Evolutionary conservation across 2,888 invertebrate genomes (phyloP), one percentile per base, ranked within the genome.

Genomic region (Scaptomyza reducta): DNA sequence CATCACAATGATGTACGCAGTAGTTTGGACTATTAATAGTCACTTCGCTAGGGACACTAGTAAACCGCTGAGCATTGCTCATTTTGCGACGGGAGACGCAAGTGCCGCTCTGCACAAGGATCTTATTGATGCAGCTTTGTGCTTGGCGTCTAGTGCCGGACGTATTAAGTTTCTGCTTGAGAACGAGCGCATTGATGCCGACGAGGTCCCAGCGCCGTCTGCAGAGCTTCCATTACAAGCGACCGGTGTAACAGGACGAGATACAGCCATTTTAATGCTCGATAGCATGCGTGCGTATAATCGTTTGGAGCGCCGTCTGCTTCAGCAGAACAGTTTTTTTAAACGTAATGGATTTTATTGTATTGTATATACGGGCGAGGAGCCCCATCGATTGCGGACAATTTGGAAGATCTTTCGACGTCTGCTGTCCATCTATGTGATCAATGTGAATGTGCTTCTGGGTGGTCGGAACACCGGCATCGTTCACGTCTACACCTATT

Each of bases 1-100:
- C 61, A 75, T 88, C 38, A 82, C 89, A 16, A 68, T 90, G 40
- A 72, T 90, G 42, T 76, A 89, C 59, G 90, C 90, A 29, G 58
- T 81, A 1, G 79, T 90, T 2, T 90, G 90, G 90, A 77, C 85
- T 14, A 89, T 90, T 27, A 86, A 89, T 54, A 75, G 83, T 27
- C 72, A 80, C 49, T 90, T 84, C 55, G 87, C 76, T 1, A 63
- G 68, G 7, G 65, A 70, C 18, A 81, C 85, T 3, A 67, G 64
- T 45, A 77, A 74, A 3, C 57, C 90, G 4, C 18, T 90, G 50
- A 70, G 77, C 10, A 74, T 90, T 42, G 79, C 77, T 0, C 84
- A 89, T 51, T 89, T 88, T 54, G 77, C 89, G 18, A 75, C 66
- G n/a, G 69, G 55, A 13, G 44, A 51, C 4, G 16, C 42, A 6